Percentiles rank a stretch among this genome's conserved stretches.
Evolutionary conservation across 2,888 invertebrate species (phyloP).

Genomic region (Hyppa rectilinea): DNA sequence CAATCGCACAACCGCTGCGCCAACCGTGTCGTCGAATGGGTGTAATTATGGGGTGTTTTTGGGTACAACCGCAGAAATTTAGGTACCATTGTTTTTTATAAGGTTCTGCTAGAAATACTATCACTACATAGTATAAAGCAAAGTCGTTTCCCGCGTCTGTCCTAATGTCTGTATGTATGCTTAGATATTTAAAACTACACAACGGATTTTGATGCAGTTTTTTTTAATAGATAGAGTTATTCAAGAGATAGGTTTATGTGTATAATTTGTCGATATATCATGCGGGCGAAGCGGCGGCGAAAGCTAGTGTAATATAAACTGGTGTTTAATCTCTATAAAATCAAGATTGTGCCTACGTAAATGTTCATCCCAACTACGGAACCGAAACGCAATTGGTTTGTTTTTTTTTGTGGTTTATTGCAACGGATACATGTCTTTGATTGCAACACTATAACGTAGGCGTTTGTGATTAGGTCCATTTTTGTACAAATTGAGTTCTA

Average conservation of each 20-base stretch:
- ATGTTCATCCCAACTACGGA: neutral
- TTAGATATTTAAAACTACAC: no score
- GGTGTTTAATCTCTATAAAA: neutral
- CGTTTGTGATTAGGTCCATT: constrained; percentile 17
- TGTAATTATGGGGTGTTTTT: neutral
- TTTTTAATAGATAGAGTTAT: no score
- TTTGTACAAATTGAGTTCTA: constrained; percentile 3
- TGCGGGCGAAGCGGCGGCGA: no score
- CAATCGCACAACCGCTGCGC: no score
- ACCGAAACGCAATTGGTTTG: neutral
- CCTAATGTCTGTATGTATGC: no score
- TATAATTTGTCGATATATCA: no score
- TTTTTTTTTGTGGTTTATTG: constrained; percentile 7
- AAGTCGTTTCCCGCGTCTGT: no score
- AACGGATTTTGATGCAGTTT: no score
- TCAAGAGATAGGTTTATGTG: no score
- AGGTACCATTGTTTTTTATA: neutral
- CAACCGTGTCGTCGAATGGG: no score
- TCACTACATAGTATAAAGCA: no score
- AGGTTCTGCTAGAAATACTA: neutral
- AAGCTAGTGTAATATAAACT: no score
- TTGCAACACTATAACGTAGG: constrained; percentile 16
- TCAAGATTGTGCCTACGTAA: neutral
- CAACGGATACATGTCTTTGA: neutral
- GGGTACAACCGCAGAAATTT: neutral